A percentile compares a stretch with the other conserved stretches of the same genome.
These are phyloP conservation scores for Callopanchax toddi DNA, from an alignment of 2,113 vertebrate species.

Conservation along the genomic window DNA sequence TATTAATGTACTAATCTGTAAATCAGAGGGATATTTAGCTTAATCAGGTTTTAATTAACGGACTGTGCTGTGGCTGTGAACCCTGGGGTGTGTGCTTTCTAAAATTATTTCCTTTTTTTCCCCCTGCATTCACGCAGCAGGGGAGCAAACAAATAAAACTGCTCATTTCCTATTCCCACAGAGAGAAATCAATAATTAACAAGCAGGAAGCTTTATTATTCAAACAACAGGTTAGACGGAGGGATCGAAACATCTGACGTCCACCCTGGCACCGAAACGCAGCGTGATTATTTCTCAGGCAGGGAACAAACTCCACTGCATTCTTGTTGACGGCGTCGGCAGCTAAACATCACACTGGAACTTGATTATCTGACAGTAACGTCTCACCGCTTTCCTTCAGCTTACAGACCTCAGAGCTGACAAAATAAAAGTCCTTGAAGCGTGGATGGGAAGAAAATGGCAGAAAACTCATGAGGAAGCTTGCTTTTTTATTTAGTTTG, in stretches of 20 bases:
- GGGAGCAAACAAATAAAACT: slow-evolving; percentile 30
- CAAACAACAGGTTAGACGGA: slow-evolving; percentile 37
- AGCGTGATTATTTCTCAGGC: slow-evolving; percentile 24
- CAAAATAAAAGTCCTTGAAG: not conserved
- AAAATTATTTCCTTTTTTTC: slow-evolving; percentile 7
- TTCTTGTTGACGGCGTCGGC: slow-evolving; percentile 14
- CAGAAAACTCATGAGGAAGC: slow-evolving; percentile 7
- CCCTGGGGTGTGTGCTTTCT: not conserved
- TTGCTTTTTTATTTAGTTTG: not conserved
- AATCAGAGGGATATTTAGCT: not conserved
- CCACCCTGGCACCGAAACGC: slow-evolving; percentile 22
- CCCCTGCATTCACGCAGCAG: slow-evolving; percentile 38
- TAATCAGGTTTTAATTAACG: slow-evolving; percentile 24
- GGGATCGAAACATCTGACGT: slow-evolving; percentile 39
- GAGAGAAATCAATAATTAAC: slow-evolving; percentile 59
- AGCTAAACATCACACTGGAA: slow-evolving; percentile 17
- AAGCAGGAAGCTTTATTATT: slow-evolving; percentile 43
- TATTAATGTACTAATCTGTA: slow-evolving; percentile 15
- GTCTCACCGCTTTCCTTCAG: not conserved
- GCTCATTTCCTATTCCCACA: slow-evolving; percentile 35
- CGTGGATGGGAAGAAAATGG: not conserved
- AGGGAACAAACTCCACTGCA: slow-evolving; percentile 7
- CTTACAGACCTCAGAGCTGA: slow-evolving; percentile 3
- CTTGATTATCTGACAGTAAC: slow-evolving; percentile 14
- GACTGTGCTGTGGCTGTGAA: slow-evolving; percentile 7